These are phyloP conservation scores for Harlomillsia oculata DNA, from an alignment of 1,140 invertebrate genomes.

Conservation along the genomic window DNA sequence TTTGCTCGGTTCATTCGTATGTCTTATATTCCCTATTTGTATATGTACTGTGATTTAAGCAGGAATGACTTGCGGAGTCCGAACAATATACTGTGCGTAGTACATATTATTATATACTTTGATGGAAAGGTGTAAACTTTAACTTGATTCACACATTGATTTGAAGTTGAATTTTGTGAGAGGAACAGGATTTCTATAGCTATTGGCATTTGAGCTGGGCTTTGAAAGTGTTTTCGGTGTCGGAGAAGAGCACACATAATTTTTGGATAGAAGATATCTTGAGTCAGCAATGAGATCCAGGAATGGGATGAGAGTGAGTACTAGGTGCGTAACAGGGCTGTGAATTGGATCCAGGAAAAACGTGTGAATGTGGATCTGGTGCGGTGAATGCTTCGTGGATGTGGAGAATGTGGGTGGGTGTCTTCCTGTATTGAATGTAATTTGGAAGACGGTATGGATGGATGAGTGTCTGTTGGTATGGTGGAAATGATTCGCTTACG, in stretches of 20 bases:
- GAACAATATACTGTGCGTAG: not conserved
- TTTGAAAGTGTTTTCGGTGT: too few relatives aligned
- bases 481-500: slow-evolving; percentile 22
- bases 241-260: too few relatives aligned
- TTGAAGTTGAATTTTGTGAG: too few relatives aligned
- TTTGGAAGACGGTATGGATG: slow-evolving; percentile 15
- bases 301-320: not conserved
- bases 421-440: slow-evolving; percentile 16
- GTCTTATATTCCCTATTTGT: not conserved
- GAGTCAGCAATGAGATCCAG: not conserved
- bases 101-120: not conserved
- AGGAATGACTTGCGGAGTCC: not conserved
- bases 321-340: not conserved
- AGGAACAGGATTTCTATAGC: too few relatives aligned
- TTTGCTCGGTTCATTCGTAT: slow-evolving; percentile 1
- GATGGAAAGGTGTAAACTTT: too few relatives aligned
- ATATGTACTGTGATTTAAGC: not conserved
- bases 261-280: not conserved
- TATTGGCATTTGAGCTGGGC: too few relatives aligned
- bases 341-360: not conserved
- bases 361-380: too few relatives aligned
- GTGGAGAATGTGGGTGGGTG: slow-evolving; percentile 12
- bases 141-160: too few relatives aligned
- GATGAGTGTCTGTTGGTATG: slow-evolving; percentile 15
- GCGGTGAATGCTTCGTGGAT: too few relatives aligned